A percentile compares a stretch with the other conserved stretches of the same genome.
phyloP scores from a whole-genome alignment of 1,140 invertebrate genomes.

The Caerostris darwini region DNA sequence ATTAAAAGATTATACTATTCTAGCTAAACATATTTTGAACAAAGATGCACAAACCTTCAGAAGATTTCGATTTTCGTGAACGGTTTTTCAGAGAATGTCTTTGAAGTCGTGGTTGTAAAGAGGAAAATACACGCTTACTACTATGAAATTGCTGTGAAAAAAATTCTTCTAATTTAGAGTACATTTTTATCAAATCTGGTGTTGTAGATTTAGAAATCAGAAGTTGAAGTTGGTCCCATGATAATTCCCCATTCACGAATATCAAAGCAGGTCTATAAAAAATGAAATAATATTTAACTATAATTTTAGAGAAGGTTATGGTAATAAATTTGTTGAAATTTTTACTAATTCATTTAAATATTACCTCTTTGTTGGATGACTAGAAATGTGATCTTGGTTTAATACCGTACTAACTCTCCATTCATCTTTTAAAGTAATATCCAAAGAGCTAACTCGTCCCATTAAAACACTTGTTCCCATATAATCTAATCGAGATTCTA shows the following conservation, averaged over 20 bases:
- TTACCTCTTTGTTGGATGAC: constrained; percentile 80
- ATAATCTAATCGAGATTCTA: constrained; percentile 95
- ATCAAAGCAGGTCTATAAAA: constrained; percentile 90
- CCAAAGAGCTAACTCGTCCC: constrained; percentile 91
- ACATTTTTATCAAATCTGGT: constrained; percentile 97
- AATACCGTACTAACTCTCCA: constrained; percentile 86
- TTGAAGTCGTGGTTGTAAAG: constrained; percentile 84
- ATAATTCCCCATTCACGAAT: constrained; percentile 94
- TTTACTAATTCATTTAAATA: not conserved
- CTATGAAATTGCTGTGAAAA: constrained; percentile 97
- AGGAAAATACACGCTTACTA: constrained; percentile 93
- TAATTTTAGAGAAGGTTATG: not conserved
- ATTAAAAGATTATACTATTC: no score
- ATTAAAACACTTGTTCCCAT: constrained; percentile 95
- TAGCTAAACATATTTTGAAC: not conserved
- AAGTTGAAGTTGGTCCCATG: constrained; percentile 97
- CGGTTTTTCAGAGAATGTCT: constrained; percentile 74
- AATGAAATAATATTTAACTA: constrained; percentile 11
- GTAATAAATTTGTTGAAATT: no score
- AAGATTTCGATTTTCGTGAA: constrained; percentile 65
- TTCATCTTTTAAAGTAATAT: constrained; percentile 90
- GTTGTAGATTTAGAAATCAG: constrained; percentile 98
- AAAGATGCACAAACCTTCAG: constrained; percentile 69
- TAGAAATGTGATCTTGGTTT: constrained; percentile 79
- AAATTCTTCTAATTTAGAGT: constrained; percentile 97